phyloP scores from a whole-genome alignment of 2,113 vertebrate species.

The Hippocampus comes region DNA sequence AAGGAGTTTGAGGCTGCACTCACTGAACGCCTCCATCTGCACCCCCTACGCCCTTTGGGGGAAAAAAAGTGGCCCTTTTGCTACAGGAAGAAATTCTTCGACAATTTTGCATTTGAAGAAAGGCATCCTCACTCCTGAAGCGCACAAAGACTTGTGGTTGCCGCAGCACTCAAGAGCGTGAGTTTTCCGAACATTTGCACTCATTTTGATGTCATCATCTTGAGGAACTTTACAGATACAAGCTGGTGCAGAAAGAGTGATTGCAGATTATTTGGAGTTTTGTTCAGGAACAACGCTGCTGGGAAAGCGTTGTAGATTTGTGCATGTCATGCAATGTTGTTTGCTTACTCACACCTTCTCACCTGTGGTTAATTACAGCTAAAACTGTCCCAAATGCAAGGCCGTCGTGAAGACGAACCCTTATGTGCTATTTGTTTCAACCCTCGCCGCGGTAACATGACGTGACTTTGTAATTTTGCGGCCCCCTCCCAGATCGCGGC shows the following conservation, averaged over 20 bases:
- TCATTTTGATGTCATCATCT: no score
- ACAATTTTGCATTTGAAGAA: neutral
- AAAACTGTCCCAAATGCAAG: no score
- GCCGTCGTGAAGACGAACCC: no score
- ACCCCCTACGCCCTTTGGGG: neutral
- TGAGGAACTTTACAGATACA: no score
- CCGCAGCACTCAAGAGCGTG: slow-evolving; percentile 29
- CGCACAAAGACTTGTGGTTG: neutral
- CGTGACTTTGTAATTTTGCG: neutral
- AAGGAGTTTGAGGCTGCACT: neutral
- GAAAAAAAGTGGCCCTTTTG: neutral
- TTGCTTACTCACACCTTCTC: no score
- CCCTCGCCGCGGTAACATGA: neutral
- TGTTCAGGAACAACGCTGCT: no score
- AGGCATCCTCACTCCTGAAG: neutral
- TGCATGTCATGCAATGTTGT: no score
- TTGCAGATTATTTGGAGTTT: neutral
- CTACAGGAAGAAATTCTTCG: neutral
- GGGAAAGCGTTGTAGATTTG: no score
- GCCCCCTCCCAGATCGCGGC: slow-evolving; percentile 48
- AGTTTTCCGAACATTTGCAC: slow-evolving; percentile 11
- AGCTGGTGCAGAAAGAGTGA: neutral
- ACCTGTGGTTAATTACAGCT: no score
- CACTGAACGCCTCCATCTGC: neutral
- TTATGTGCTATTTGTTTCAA: neutral